These are phyloP conservation scores for Hemiprocne comata DNA, from an alignment of 2,113 vertebrate genomes.

Conservation along the genomic window DNA sequence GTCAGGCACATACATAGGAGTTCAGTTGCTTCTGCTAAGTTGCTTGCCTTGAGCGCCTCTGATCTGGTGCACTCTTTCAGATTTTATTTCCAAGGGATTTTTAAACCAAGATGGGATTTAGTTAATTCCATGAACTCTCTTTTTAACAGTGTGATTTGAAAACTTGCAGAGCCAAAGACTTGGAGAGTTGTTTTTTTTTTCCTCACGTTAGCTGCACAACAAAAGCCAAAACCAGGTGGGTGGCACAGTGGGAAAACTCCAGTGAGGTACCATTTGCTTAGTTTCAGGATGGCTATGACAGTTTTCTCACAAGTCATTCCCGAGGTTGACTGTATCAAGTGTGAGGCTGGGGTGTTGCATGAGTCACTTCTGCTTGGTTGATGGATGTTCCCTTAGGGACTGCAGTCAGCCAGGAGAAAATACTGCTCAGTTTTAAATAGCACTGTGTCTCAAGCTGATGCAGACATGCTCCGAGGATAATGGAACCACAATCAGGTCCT, in stretches of 20 bases:
- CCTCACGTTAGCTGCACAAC: neutral
- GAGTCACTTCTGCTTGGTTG: conserved; percentile 1
- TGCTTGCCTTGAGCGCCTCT: neutral
- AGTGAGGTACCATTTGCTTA: neutral
- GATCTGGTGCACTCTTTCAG: neutral
- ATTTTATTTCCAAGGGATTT: neutral
- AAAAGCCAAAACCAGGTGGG: neutral
- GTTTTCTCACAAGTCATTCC: neutral
- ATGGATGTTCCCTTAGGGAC: neutral
- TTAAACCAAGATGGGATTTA: neutral
- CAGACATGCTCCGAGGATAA: neutral
- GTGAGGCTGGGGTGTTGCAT: neutral
- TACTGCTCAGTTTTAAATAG: neutral
- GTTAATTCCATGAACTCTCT: neutral
- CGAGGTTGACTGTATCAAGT: neutral
- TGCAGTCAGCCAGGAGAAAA: neutral
- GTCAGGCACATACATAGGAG: neutral
- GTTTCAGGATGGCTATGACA: neutral
- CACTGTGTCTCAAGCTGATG: neutral
- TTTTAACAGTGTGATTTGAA: neutral
- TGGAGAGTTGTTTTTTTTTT: neutral
- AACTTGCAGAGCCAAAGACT: neutral
- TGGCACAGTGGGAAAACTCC: neutral
- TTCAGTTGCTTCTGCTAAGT: neutral
- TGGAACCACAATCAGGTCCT: neutral